phyloP scores from a whole-genome alignment of 35 echinoderm and acorn worm species.

The Nesometra sesokonis region DNA sequence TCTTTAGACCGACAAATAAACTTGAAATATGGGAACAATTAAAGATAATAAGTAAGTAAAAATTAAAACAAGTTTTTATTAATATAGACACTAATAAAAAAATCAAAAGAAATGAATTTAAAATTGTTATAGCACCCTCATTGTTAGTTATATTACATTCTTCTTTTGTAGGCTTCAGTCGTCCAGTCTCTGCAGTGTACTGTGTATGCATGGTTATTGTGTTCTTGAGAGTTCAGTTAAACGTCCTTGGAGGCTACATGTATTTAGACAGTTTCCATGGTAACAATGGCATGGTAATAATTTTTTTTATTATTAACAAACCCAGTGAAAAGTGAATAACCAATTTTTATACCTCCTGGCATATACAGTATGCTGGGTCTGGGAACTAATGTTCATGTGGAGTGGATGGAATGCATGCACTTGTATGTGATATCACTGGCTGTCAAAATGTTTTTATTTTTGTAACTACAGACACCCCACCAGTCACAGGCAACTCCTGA shows the following conservation, averaged over 20 bases:
- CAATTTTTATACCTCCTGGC: too few relatives aligned
- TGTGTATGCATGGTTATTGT: slow-evolving; percentile 68
- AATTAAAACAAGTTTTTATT: too few relatives aligned
- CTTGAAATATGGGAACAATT: slow-evolving; percentile 85
- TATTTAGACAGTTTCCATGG: slow-evolving; percentile 69
- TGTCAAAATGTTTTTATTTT: not conserved
- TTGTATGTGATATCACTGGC: too few relatives aligned
- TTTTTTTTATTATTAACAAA: too few relatives aligned
- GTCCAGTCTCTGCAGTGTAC: slow-evolving; percentile 67
- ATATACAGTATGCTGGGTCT: too few relatives aligned
- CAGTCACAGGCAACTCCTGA: slow-evolving; percentile 61
- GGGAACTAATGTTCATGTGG: too few relatives aligned
- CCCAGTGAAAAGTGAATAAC: too few relatives aligned
- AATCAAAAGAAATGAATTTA: too few relatives aligned
- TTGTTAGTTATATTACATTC: too few relatives aligned
- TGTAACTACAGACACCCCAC: slow-evolving; percentile 20
- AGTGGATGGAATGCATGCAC: too few relatives aligned
- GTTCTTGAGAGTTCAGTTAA: slow-evolving; percentile 79
- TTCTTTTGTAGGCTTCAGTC: slow-evolving; percentile 61
- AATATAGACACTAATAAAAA: too few relatives aligned
- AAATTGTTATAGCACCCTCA: too few relatives aligned
- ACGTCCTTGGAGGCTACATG: slow-evolving; percentile 97
- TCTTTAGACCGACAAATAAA: slow-evolving; percentile 77
- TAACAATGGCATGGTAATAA: slow-evolving; percentile 29
- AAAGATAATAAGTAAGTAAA: slow-evolving; percentile 91